Percentiles rank a stretch among this genome's conserved stretches.
These are phyloP conservation scores for Amphipoea lucens DNA, from an alignment of 2,888 invertebrate genomes.

Conservation along the genomic window DNA sequence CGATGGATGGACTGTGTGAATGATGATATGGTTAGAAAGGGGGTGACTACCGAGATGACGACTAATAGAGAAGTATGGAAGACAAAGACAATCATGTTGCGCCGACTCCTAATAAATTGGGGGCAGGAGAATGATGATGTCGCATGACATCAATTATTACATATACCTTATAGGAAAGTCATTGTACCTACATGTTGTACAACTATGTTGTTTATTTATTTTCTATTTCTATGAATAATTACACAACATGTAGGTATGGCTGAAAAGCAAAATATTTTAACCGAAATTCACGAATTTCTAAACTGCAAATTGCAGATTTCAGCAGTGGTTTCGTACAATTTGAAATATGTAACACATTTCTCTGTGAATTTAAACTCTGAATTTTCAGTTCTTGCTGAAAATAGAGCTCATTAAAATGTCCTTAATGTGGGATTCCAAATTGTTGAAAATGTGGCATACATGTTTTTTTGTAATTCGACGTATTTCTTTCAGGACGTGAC, in stretches of 20 bases:
- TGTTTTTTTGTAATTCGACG: neutral
- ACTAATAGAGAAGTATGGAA: too few species aligned
- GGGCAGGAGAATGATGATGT: neutral
- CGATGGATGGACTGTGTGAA: too few species aligned
- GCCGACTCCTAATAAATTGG: neutral
- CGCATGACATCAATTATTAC: neutral
- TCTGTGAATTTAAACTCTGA: slow-evolving; percentile 28
- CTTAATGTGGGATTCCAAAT: neutral
- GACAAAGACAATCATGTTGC: too few species aligned
- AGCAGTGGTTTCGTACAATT: slow-evolving; percentile 28
- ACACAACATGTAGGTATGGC: neutral
- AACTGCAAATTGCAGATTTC: slow-evolving; percentile 23
- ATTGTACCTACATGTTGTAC: too few species aligned
- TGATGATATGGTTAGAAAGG: too few species aligned
- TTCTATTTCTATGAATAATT: slow-evolving; percentile 2
- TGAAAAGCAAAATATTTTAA: slow-evolving; percentile 19
- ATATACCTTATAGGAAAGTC: neutral
- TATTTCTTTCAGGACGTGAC: neutral
- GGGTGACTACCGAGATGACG: too few species aligned
- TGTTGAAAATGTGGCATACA: too few species aligned
- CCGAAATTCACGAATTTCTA: slow-evolving; percentile 10
- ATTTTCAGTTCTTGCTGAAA: slow-evolving; percentile 32
- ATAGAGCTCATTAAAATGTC: slow-evolving; percentile 28
- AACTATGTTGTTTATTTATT: neutral
- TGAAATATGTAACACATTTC: slow-evolving; percentile 39